Conservation (phyloP, 2,113 vertebrate genomes). For the Tetraodon nigroviridis region DNA sequence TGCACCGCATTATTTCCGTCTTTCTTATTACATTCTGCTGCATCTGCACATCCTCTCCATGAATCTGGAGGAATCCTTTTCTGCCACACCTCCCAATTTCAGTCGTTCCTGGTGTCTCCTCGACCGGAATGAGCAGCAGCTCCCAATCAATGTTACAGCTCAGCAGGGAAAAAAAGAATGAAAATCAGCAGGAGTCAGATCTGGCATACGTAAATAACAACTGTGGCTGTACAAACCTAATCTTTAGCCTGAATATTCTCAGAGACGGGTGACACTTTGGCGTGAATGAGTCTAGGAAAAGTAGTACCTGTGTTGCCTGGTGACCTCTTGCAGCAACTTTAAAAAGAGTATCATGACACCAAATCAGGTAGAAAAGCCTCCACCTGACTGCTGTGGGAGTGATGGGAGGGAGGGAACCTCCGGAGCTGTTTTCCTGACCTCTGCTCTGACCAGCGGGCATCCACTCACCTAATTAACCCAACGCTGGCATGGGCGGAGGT, state of each 20-base stretch:
- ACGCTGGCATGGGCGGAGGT: constrained; percentile 3
- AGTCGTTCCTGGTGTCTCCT: constrained; percentile 30
- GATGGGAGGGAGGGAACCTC: too few relatives aligned
- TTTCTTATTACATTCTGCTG: neutral
- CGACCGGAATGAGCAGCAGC: constrained; percentile 45
- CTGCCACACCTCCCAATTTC: constrained; percentile 16
- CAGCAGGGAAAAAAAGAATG: constrained; percentile 22
- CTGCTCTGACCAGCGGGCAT: neutral
- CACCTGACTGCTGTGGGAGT: too few relatives aligned
- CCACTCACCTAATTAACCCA: constrained; percentile 33
- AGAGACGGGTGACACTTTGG: neutral
- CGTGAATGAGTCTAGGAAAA: constrained; percentile 5
- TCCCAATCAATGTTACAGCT: constrained; percentile 64
- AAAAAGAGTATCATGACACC: neutral
- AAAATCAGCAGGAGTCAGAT: constrained; percentile 43
- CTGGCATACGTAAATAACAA: constrained; percentile 45
- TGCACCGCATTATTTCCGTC: neutral
- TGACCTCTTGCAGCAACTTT: neutral
- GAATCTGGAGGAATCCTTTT: constrained; percentile 27
- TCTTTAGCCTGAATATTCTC: constrained; percentile 33
- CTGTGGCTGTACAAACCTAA: constrained; percentile 38
- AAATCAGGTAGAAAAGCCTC: neutral
- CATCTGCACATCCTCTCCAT: constrained; percentile 11
- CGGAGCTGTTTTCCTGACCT: constrained; percentile 17
- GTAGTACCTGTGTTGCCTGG: neutral